Base-by-base conservation (phyloP, 2,797 vertebrate species). In the Pangasius krempfi region DNA sequence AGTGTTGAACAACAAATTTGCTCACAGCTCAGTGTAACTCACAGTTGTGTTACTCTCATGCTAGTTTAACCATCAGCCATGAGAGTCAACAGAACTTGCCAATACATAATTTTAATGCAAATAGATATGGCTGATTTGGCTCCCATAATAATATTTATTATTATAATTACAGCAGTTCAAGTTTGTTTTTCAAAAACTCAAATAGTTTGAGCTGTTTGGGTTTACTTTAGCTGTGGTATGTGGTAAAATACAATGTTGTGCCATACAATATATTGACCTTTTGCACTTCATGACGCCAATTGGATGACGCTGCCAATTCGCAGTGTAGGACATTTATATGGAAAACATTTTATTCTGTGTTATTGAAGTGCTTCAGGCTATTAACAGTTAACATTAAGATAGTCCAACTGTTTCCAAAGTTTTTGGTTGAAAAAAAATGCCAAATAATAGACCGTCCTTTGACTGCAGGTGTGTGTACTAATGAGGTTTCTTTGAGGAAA, bases 391-490 rank as follows among this genome's bases (percentile, higher is more conserved):
- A 44, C 37, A 62, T 44, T 62, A 82, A 3, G 30, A 33, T 9
- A 25, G 22, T 40, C 22, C 25, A 30, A 20, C 40, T 47, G 40
- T 58, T 81, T 81, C 20, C 9, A 81, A n/a, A 12, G 75, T 78
- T 7, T 79, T 20, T 58, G 52, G 9, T 30, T 81, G 20, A 83
- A 62, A 47, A 56, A 40, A 60, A 4, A 4, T 22, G 3, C 30
- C 30, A 22, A 37, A 60, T 58, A 81, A 60, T 81, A 81, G 30
- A 8, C 47, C 0, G 12, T 50, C 10, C 72, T 47, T 47, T 75
- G 66, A 14, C 64, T 73, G 52, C 68, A 88, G 56, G 66, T 73
- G 68, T 66, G 58, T 66, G 44, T 10, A 54, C 70, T 37, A 54
- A 88, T 60, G 30, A 44, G 40, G 40, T 10, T 52, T 50, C 25